phyloP scores from a whole-genome alignment of 2,113 vertebrate species.

The Calypte anna region DNA sequence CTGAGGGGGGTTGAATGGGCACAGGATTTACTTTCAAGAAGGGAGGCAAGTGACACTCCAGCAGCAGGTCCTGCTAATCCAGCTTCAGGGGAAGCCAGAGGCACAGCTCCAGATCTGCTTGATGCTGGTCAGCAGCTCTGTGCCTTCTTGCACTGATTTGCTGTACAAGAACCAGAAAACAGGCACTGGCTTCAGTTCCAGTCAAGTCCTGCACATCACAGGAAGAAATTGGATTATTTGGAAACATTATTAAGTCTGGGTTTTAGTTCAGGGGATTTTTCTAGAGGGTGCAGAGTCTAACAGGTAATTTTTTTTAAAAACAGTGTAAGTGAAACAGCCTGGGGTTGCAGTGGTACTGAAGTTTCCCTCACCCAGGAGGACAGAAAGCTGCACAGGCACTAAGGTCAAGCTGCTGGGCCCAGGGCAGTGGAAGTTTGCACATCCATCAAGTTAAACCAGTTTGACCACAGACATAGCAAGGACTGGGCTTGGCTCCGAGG shows the following conservation, averaged over 20 bases:
- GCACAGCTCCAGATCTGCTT: background rate
- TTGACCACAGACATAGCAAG: background rate
- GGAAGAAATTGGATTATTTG: background rate
- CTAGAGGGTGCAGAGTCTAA: background rate
- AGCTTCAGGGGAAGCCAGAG: background rate
- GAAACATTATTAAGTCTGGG: background rate
- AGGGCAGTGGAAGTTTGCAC: background rate
- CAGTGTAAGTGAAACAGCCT: background rate
- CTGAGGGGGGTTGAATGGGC: background rate
- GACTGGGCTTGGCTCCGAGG: background rate
- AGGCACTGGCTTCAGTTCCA: background rate
- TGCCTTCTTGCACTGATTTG: background rate
- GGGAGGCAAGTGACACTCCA: background rate
- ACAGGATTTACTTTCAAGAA: background rate
- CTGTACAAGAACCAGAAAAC: background rate
- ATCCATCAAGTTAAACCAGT: background rate
- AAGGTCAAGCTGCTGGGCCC: background rate
- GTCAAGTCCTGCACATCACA: background rate
- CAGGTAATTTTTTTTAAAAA: background rate
- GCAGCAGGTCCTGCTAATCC: background rate
- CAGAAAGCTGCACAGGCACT: background rate
- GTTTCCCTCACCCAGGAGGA: background rate
- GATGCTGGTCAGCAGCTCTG: background rate
- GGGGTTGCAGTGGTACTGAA: background rate
- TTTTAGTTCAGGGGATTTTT: background rate